phyloP scores from a whole-genome alignment of 2,797 vertebrate species.

The Jordanella pulchra region DNA sequence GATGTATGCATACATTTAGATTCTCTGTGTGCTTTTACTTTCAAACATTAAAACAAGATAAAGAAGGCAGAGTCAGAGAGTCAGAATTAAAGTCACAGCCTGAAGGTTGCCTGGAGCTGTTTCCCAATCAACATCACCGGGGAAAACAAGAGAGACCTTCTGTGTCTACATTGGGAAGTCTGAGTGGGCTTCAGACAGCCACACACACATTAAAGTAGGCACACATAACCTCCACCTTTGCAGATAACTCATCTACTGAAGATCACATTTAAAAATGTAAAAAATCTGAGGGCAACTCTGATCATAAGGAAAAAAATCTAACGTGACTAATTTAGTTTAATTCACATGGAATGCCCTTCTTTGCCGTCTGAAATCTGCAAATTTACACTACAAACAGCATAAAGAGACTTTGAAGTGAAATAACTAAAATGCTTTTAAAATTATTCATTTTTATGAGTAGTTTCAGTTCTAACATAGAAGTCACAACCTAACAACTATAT shows the following conservation, averaged over 20 bases:
- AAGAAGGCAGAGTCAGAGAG: conserved; percentile 63
- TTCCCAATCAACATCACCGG: conserved; percentile 76
- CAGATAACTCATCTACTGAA: conserved; percentile 55
- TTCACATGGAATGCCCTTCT: conserved; percentile 32
- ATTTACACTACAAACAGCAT: conserved; percentile 48
- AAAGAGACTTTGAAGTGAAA: conserved; percentile 41
- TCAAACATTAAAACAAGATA: conserved; percentile 52
- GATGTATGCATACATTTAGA: conserved; percentile 25
- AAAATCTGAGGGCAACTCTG: conserved; percentile 58
- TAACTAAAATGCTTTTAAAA: conserved; percentile 35
- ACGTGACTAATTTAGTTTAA: conserved; percentile 54
- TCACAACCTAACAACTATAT: background rate
- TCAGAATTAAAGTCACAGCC: conserved; percentile 53
- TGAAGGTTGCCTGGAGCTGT: conserved; percentile 74
- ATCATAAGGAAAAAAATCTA: conserved; percentile 61
- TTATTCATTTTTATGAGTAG: conserved; percentile 17
- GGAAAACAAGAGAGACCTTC: conserved; percentile 74
- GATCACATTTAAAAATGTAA: conserved; percentile 49
- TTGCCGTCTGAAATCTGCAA: conserved; percentile 42
- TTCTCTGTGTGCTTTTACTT: conserved; percentile 12
- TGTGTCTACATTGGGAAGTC: conserved; percentile 53
- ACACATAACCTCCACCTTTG: conserved; percentile 41
- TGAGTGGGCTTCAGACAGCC: conserved; percentile 66
- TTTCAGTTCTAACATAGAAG: background rate
- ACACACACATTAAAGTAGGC: conserved; percentile 23